Evolutionary conservation across 2,888 invertebrate species (phyloP).

Genomic region (Syrphus vitripennis): DNA sequence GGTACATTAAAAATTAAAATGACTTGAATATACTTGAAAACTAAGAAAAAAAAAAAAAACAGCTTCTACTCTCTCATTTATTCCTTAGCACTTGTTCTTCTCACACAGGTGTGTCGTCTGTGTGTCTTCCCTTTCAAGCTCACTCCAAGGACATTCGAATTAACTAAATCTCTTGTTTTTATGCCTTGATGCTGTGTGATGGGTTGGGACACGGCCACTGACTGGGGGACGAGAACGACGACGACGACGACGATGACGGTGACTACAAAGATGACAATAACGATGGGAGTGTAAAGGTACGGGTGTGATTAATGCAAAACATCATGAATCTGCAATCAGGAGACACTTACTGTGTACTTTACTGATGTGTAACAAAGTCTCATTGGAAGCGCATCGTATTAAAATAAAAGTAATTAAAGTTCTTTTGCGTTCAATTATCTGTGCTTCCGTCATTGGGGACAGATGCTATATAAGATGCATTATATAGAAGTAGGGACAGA

Average conservation of each 20-base stretch:
- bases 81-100: not conserved
- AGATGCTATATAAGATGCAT: not conserved
- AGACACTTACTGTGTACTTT: constrained; percentile 24
- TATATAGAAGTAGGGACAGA: not conserved
- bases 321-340: constrained; percentile 61
- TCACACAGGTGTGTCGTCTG: not conserved
- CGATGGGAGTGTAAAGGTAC: not conserved
- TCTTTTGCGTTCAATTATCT: constrained; percentile 54
- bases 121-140: constrained; percentile 22
- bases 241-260: not conserved
- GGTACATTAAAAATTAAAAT: constrained; percentile 34
- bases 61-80: not conserved
- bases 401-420: constrained; percentile 55
- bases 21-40: constrained; percentile 13
- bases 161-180: constrained; percentile 22
- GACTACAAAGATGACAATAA: not conserved
- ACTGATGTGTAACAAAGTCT: not conserved
- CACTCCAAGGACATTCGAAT: constrained; percentile 47
- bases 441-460: constrained; percentile 43
- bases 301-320: constrained; percentile 54
- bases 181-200: not conserved
- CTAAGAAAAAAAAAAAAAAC: not conserved
- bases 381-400: constrained; percentile 17
- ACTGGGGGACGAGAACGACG: not conserved
- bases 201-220: not conserved